Evolutionary conservation across 1,140 invertebrate species (phyloP).

Genomic region (Geopemphigus sp.): DNA sequence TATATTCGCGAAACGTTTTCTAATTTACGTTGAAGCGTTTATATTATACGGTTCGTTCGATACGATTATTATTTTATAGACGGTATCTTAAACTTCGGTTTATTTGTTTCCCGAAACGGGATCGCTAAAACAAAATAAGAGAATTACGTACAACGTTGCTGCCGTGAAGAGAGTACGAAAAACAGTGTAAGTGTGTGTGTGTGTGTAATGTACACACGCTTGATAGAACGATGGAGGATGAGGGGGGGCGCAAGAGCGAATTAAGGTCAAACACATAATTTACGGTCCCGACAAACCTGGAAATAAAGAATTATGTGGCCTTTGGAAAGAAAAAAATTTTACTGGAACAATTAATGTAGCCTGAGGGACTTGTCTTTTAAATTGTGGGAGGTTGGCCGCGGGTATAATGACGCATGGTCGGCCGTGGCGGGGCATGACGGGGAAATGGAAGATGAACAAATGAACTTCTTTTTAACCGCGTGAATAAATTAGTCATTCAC

Average conservation of each 20-base stretch:
- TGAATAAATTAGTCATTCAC: constrained; percentile 46
- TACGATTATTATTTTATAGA: no score
- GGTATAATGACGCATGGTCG: neutral
- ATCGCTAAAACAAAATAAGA: no score
- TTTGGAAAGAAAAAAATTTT: constrained; percentile 14
- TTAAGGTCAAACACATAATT: constrained; percentile 28
- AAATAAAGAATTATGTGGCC: constrained; percentile 43
- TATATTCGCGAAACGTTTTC: no score
- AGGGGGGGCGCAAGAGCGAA: neutral
- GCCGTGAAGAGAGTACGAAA: no score
- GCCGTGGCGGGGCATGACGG: neutral
- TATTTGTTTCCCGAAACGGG: no score
- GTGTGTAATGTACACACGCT: no score
- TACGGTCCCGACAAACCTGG: constrained; percentile 5
- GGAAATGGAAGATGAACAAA: constrained; percentile 30
- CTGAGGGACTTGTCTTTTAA: constrained; percentile 46
- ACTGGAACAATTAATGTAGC: constrained; percentile 45
- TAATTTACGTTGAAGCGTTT: no score
- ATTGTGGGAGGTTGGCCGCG: constrained; percentile 35
- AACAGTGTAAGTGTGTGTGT: no score
- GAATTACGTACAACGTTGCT: no score
- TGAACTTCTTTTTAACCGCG: constrained; percentile 42
- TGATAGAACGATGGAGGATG: neutral
- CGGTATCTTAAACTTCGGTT: no score
- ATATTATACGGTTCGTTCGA: no score